These are phyloP conservation scores for Drosophila littoralis DNA, from an alignment of 1,140 invertebrate species.

Conservation along the genomic window DNA sequence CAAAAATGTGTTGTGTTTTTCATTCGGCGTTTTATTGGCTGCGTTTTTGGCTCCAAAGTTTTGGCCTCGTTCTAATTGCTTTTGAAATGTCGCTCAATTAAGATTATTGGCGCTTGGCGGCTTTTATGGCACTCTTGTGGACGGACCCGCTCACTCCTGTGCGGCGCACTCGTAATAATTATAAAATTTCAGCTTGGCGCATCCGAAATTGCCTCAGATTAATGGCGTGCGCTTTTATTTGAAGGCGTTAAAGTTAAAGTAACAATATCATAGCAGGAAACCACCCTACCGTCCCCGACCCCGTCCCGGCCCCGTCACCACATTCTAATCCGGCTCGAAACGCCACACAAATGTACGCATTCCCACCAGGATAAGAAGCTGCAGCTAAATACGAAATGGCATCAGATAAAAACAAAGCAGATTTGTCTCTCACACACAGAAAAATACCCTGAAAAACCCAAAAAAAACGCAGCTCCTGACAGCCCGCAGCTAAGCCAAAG, in stretches of 20 bases:
- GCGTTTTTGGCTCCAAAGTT: slow-evolving; percentile 19
- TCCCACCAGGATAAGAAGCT: slow-evolving; percentile 81
- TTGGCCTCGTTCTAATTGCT: slow-evolving; percentile 54
- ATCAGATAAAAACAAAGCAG: slow-evolving; percentile 83
- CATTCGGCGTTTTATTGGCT: slow-evolving; percentile 26
- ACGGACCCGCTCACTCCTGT: slow-evolving; percentile 4
- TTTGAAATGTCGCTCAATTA: slow-evolving; percentile 75
- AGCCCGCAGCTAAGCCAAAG: slow-evolving; percentile 38
- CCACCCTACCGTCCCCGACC: background rate
- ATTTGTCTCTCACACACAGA: slow-evolving; percentile 66
- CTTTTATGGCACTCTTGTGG: slow-evolving; percentile 68
- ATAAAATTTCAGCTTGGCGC: slow-evolving; percentile 59
- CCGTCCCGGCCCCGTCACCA: slow-evolving; percentile 15
- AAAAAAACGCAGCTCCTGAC: slow-evolving; percentile 26
- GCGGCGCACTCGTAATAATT: slow-evolving; percentile 61
- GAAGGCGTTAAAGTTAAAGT: slow-evolving; percentile 59
- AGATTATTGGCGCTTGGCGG: slow-evolving; percentile 68
- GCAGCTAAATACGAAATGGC: slow-evolving; percentile 69
- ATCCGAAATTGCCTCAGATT: slow-evolving; percentile 39
- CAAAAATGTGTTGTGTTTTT: slow-evolving; percentile 27
- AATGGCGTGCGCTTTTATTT: slow-evolving; percentile 49
- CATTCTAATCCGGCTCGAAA: slow-evolving; percentile 62
- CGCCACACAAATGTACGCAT: slow-evolving; percentile 71
- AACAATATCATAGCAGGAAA: slow-evolving; percentile 29
- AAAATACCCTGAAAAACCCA: slow-evolving; percentile 29